Conservation (phyloP, 2,888 invertebrate species). For the Rotaria macrura region DNA sequence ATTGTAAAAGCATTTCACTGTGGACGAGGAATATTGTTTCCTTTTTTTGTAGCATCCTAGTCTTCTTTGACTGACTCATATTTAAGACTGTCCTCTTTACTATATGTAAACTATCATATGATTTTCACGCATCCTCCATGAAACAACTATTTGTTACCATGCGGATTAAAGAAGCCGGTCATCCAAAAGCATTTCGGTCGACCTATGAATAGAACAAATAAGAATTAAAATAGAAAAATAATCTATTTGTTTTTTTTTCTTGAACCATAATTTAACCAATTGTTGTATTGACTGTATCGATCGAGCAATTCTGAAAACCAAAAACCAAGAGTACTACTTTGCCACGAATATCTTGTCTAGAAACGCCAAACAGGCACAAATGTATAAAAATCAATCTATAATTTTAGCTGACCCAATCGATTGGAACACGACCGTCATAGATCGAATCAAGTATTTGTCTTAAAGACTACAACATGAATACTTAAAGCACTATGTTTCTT, state of each 20-base stretch:
- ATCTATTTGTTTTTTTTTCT: not conserved
- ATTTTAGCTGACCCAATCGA: not conserved
- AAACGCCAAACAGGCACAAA: not conserved
- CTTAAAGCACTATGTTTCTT: not conserved
- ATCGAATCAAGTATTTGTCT: not conserved
- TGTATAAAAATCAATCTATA: no score
- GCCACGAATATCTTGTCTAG: not conserved
- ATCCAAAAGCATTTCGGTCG: slow-evolving; percentile 49
- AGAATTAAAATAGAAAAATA: no score
- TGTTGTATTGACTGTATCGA: slow-evolving; percentile 47
- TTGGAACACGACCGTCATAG: not conserved
- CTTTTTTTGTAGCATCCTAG: no score
- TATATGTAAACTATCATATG: no score
- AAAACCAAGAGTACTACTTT: slow-evolving; percentile 37
- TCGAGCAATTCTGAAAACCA: slow-evolving; percentile 51
- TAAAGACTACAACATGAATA: not conserved
- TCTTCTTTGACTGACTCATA: no score
- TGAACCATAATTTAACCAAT: slow-evolving; percentile 39
- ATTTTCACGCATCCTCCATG: no score
- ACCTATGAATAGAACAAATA: slow-evolving; percentile 37
- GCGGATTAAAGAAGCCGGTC: slow-evolving; percentile 52
- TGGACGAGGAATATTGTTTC: no score
- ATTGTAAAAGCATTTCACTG: no score
- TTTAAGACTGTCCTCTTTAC: no score
- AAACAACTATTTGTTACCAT: slow-evolving; percentile 34